These are phyloP conservation scores for Craseonycteris thonglongyai DNA, from an alignment of 2,113 vertebrate species.

Conservation along the genomic window DNA sequence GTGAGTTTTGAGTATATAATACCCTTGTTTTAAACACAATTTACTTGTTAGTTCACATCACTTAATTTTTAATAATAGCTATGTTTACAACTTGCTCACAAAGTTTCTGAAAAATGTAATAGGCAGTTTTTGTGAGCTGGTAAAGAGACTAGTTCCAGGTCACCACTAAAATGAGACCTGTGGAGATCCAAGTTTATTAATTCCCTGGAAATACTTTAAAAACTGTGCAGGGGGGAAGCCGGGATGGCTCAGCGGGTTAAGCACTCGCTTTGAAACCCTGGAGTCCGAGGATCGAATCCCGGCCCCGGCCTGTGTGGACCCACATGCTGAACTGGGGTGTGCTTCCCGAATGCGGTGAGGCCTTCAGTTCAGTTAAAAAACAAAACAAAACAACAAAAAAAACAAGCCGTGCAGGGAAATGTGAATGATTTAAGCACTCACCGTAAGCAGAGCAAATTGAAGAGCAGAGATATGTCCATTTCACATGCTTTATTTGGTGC, in stretches of 20 bases:
- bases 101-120: neutral
- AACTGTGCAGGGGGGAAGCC: no score
- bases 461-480: neutral
- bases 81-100: neutral
- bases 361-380: no score
- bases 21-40: neutral
- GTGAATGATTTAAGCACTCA: neutral
- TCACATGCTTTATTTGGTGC: slow-evolving; percentile 14
- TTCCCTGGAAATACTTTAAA: neutral
- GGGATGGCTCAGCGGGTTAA: no score
- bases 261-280: no score
- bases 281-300: no score
- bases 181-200: neutral
- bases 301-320: no score
- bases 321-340: no score
- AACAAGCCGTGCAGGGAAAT: neutral
- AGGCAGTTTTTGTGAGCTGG: neutral
- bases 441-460: slow-evolving; percentile 15
- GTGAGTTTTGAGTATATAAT: neutral
- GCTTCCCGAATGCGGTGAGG: no score
- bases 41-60: neutral
- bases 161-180: neutral
- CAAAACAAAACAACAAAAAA: no score
- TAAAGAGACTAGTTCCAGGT: neutral
- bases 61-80: neutral